Evolutionary conservation across 2,888 invertebrate species (phyloP), one percentile per base, ranked within the genome.

Genomic region (Andrena praecox): DNA sequence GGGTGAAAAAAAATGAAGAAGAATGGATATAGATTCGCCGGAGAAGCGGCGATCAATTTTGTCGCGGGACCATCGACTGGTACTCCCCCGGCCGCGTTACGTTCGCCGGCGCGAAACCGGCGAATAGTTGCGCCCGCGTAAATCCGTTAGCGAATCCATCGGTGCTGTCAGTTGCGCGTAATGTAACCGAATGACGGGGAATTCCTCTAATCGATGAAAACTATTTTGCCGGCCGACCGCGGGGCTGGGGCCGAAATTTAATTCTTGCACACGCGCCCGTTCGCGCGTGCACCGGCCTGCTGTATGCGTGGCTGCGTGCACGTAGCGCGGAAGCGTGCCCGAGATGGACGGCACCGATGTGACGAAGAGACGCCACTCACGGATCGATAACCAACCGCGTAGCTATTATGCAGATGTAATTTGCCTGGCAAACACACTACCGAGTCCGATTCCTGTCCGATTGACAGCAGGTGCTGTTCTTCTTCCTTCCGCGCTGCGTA

Each of bases 391-490:
- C 89, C 85, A 86, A 89, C 89, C 91, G 86, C 90, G 82, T 84
- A 89, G 89, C 91, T 92, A 92, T 92, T 92, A 92, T 92, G 91
- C 92, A 90, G 91, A 92, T 92, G 92, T 92, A 92, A 92, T 92
- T 92, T 92, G 89, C 89, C 91, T 87, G 89, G 89, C 91, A 92
- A 92, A 91, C 90, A 91, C 88, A 90, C 88, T 86, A 77, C 84
- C 81, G 62, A 78, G 84, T 86, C 88, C 85, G 88, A 90, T 91
- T 91, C 83, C 86, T 86, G 86, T 87, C 82, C 88, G 86, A 90
- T 90, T 85, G 88, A 85, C 88, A 86, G 85, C 73, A 73, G 79
- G 82, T 77, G 85, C 87, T 86, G 84, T 88, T 88, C 89, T 89
- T 89, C 86, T 84, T 88, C 84, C 81, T 77, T 83, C 81, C 84